phyloP scores from a whole-genome alignment of 2,888 invertebrate species.

The Ophion ellenae region DNA sequence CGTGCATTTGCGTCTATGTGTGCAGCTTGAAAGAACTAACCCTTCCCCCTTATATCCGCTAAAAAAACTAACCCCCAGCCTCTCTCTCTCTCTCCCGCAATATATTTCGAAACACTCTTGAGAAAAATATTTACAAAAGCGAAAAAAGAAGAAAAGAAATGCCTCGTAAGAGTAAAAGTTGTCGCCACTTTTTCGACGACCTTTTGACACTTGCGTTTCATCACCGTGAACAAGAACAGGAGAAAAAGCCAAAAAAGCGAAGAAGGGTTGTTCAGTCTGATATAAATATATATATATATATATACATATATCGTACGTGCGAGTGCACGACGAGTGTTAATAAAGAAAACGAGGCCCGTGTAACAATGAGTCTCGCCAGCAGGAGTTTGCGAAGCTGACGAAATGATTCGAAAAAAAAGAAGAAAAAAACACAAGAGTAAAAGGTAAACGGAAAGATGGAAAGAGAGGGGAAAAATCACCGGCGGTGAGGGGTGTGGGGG shows the following conservation, averaged over 20 bases:
- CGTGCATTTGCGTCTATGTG: no score
- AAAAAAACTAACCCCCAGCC: no score
- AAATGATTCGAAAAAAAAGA: neutral
- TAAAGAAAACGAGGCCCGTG: constrained; percentile 19
- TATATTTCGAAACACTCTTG: neutral
- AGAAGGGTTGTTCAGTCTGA: neutral
- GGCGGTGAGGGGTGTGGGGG: no score
- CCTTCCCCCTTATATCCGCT: no score
- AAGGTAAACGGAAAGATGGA: neutral
- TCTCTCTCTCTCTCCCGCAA: neutral
- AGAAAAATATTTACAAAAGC: constrained; percentile 3
- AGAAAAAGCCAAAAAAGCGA: constrained; percentile 3
- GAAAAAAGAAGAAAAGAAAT: neutral
- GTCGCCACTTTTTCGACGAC: neutral
- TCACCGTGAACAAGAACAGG: neutral
- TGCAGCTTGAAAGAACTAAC: no score
- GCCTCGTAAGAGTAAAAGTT: neutral
- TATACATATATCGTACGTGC: neutral
- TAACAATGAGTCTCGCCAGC: neutral
- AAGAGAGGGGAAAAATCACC: neutral
- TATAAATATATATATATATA: neutral
- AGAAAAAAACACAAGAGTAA: neutral
- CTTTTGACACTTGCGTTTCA: neutral
- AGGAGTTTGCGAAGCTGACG: neutral
- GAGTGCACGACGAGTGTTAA: constrained; percentile 14